Evolutionary conservation across 1,140 invertebrate species (phyloP), one percentile per base, ranked within the genome.

Genomic region (Lordiphosa clarofinis): DNA sequence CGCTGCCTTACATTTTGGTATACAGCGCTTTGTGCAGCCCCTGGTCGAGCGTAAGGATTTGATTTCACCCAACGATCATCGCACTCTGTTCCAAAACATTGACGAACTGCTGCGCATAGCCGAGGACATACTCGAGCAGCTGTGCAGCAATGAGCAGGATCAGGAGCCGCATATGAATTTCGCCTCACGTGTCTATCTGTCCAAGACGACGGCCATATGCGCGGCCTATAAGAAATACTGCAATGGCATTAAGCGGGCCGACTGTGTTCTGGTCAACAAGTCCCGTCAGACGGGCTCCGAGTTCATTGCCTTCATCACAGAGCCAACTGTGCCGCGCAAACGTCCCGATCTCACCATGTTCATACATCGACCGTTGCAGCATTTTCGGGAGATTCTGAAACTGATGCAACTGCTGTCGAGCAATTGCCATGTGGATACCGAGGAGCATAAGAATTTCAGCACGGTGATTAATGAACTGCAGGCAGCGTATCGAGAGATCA

Each of bases 261-360:
- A 95, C 74, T 95, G 94, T 73, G 92, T 96, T 15, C 88, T 96
- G 75, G 94, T 92, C 4, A 92, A 92, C 70, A 92, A 92, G 60
- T 92, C 91, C n/a, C 89, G 91, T 61, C 91, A 92, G 62, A 90
- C 90, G 36, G 91, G 91, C 15, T 91, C 91, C 4, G 91, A 92
- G 15, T 95, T 95, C 70, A 92, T 93, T 15, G 91, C 93, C 35
- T 92, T 95, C 67, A 92, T 94, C 50, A 94, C 93, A 31, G 94
- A 94, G 69, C 95, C 95, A 2, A 91, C 94, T 2, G 94, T 96
- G 68, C 94, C 94, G 3, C 90, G 94, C 57, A 91, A 93, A 82
- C 91, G 94, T 47, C 95, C 95, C n/a, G 95, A 96, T 87, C 92
- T 96, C 39, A 95, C 94, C 0, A 93, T 94, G 4, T 92, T 96